Percentiles rank a stretch among this genome's conserved stretches.
Conservation (phyloP, 1,140 invertebrate species). For the Lordiphosa collinella region DNA sequence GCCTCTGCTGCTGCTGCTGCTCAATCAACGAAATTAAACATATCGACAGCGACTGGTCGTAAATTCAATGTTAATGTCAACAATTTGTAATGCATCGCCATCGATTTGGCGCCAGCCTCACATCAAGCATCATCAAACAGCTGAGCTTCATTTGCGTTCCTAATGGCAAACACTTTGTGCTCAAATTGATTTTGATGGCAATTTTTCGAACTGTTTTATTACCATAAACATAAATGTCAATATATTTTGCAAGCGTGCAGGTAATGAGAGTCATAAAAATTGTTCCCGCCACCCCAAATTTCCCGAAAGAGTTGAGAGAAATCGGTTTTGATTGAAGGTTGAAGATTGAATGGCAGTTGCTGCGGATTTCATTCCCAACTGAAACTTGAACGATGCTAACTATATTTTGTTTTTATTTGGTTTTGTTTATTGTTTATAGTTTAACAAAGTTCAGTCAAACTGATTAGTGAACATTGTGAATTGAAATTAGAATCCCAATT, state of each 20-base stretch:
- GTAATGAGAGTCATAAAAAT: slow-evolving; percentile 15
- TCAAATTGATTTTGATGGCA: slow-evolving; percentile 64
- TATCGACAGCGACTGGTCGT: slow-evolving; percentile 33
- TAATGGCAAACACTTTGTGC: slow-evolving; percentile 50
- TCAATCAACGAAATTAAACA: slow-evolving; percentile 49
- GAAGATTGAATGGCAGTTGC: too few species aligned
- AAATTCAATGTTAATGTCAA: slow-evolving; percentile 60
- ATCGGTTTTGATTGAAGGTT: too few species aligned
- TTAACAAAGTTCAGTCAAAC: too few species aligned
- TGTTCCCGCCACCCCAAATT: not conserved
- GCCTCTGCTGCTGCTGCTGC: slow-evolving; percentile 6
- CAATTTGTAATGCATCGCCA: slow-evolving; percentile 62
- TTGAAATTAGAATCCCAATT: too few species aligned
- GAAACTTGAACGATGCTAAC: too few species aligned
- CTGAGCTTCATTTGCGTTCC: slow-evolving; percentile 15
- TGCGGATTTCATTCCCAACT: too few species aligned
- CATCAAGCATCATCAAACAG: slow-evolving; percentile 2
- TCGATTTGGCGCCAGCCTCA: slow-evolving; percentile 17
- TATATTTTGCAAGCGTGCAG: slow-evolving; percentile 17
- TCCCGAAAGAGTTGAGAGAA: not conserved
- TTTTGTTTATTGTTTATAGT: too few species aligned
- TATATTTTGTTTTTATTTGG: too few species aligned
- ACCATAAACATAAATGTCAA: slow-evolving; percentile 31
- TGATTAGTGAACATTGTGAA: too few species aligned
- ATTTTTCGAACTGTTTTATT: slow-evolving; percentile 35